A percentile compares a stretch with the other conserved stretches of the same genome.
phyloP scores from a whole-genome alignment of 2,888 invertebrate genomes.

The Tiliacea aurago region DNA sequence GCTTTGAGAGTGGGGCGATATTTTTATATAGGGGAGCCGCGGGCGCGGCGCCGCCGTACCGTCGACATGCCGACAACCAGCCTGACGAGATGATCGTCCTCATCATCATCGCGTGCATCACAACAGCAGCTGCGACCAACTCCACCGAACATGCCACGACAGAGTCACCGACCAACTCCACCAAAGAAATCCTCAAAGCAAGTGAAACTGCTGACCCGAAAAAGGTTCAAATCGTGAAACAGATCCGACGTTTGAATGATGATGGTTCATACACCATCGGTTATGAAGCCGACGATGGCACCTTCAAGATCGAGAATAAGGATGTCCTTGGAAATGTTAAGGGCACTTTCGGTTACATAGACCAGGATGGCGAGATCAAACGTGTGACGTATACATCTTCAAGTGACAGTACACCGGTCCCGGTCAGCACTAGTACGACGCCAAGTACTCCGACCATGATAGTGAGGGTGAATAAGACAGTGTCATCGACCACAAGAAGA shows the following conservation, averaged over 20 bases:
- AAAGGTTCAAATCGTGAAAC: constrained; percentile 95
- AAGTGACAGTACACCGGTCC: constrained; percentile 86
- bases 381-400: constrained; percentile 93
- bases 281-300: constrained; percentile 96
- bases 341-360: constrained; percentile 95
- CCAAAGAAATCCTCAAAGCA: constrained; percentile 90
- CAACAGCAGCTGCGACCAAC: constrained; percentile 74
- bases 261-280: constrained; percentile 96
- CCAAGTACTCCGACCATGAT: constrained; percentile 85
- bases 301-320: constrained; percentile 95
- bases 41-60: constrained; percentile 84
- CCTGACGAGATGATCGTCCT: constrained; percentile 85
- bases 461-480: constrained; percentile 86
- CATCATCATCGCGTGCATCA: constrained; percentile 81
- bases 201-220: constrained; percentile 92
- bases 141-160: constrained; percentile 74
- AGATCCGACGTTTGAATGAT: constrained; percentile 94
- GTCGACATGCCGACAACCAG: constrained; percentile 85
- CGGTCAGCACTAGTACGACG: constrained; percentile 79
- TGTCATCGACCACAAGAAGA: constrained; percentile 90
- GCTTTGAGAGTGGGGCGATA: constrained; percentile 86
- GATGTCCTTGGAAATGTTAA: constrained; percentile 95
- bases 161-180: constrained; percentile 77
- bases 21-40: constrained; percentile 87
- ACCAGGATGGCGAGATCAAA: constrained; percentile 94